A percentile compares a stretch with the other conserved stretches of the same genome.
Evolutionary conservation across 2,888 invertebrate genomes (phyloP).

Genomic region (Cinara cedri): DNA sequence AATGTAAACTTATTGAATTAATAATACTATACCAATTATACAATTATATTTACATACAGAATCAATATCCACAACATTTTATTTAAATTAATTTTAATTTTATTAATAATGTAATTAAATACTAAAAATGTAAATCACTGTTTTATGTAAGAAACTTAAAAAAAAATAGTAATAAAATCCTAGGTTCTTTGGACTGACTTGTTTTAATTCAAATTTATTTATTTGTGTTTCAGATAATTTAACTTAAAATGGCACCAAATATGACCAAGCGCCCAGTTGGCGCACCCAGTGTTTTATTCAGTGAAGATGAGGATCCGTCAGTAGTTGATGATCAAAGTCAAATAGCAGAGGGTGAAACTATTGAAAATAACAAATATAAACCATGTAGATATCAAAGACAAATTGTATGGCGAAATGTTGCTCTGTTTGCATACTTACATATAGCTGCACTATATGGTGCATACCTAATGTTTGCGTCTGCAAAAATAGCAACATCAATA

Average conservation of each 20-base stretch:
- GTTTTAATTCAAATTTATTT: not conserved
- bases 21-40: no score
- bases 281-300: constrained; percentile 63
- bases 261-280: constrained; percentile 61
- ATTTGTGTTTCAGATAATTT: constrained; percentile 17
- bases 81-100: no score
- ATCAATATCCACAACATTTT: no score
- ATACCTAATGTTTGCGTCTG: constrained; percentile 75
- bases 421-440: constrained; percentile 79
- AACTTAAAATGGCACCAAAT: constrained; percentile 64
- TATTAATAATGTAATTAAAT: no score
- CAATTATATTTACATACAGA: not conserved
- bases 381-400: constrained; percentile 60
- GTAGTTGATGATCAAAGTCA: constrained; percentile 58
- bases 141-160: no score
- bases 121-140: no score
- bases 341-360: constrained; percentile 43
- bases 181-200: not conserved
- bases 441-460: constrained; percentile 77
- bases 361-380: constrained; percentile 55
- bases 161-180: no score
- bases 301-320: constrained; percentile 61
- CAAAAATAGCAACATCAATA: constrained; percentile 74
- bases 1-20: no score
- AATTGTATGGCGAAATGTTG: constrained; percentile 83